phyloP scores from a whole-genome alignment of 2,797 vertebrate species.

The Apogon talboti region DNA sequence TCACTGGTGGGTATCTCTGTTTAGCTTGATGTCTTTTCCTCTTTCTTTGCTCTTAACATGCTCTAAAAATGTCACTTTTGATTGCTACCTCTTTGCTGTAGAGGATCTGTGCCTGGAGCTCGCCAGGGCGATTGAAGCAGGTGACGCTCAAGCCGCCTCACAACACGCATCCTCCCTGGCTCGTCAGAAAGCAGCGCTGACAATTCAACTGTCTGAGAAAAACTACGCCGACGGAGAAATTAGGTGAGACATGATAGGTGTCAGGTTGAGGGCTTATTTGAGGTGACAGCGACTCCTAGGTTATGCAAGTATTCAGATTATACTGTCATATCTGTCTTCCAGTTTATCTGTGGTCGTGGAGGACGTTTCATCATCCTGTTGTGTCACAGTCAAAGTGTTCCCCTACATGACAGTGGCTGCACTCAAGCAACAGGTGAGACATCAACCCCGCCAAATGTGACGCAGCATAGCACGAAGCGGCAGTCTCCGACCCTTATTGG shows the following conservation, averaged over 20 bases:
- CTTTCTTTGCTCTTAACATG: not conserved
- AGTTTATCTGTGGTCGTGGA: slow-evolving; percentile 93
- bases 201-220: slow-evolving; percentile 81
- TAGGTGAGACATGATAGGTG: slow-evolving; percentile 75
- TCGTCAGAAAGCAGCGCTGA: slow-evolving; percentile 81
- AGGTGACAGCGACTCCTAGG: too few relatives aligned
- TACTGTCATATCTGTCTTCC: slow-evolving; percentile 40
- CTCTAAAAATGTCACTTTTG: slow-evolving; percentile 15
- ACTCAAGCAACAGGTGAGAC: slow-evolving; percentile 91
- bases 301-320: not conserved
- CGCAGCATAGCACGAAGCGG: not conserved
- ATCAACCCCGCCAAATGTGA: not conserved
- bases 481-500: not conserved
- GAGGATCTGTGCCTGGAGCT: slow-evolving; percentile 88
- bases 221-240: slow-evolving; percentile 86
- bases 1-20: slow-evolving; percentile 73
- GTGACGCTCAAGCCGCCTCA: slow-evolving; percentile 83
- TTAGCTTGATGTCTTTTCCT: not conserved
- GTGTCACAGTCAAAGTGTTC: slow-evolving; percentile 85
- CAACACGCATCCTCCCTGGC: slow-evolving; percentile 85
- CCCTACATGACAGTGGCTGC: slow-evolving; percentile 87
- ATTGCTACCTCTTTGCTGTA: slow-evolving; percentile 47
- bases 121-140: slow-evolving; percentile 85
- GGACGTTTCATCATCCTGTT: slow-evolving; percentile 89
- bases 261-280: not conserved